Conservation (phyloP, 2,888 invertebrate species). For the Sarcophaga carnaria region DNA sequence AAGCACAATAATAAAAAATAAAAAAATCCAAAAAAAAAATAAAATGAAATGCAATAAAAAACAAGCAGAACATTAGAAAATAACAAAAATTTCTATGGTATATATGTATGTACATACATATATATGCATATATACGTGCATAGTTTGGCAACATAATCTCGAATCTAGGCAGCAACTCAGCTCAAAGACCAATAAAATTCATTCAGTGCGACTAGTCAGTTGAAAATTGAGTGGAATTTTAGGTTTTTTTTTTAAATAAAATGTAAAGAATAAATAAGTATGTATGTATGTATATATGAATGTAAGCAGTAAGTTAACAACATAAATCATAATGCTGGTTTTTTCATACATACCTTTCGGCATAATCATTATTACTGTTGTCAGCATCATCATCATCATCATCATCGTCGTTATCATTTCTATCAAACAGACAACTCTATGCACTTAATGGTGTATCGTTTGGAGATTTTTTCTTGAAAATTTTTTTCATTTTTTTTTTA, state of each 20-base stretch:
- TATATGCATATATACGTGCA: neutral
- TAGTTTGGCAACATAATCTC: constrained; percentile 44
- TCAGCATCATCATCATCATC: constrained; percentile 31
- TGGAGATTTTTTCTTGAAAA: neutral
- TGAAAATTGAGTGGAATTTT: neutral
- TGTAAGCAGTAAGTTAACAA: neutral
- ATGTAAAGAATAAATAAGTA: too few relatives aligned
- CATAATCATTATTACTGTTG: constrained; percentile 23
- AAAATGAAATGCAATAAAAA: too few relatives aligned
- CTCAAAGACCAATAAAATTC: constrained; percentile 27
- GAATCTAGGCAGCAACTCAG: neutral
- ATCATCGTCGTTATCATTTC: neutral
- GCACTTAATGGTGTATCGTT: neutral
- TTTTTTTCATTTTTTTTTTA: constrained; percentile 17
- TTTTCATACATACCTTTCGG: neutral
- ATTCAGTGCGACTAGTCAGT: neutral
- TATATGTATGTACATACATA: neutral
- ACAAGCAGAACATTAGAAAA: too few relatives aligned
- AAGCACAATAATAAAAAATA: neutral
- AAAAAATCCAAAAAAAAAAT: too few relatives aligned
- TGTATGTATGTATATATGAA: neutral
- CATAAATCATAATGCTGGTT: neutral
- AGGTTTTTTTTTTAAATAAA: too few relatives aligned
- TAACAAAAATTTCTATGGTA: too few relatives aligned
- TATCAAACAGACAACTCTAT: constrained; percentile 2